Percentiles rank a stretch among this genome's conserved stretches.
These are phyloP conservation scores for Cinara cedri DNA, from an alignment of 2,888 invertebrate genomes.

Conservation along the genomic window DNA sequence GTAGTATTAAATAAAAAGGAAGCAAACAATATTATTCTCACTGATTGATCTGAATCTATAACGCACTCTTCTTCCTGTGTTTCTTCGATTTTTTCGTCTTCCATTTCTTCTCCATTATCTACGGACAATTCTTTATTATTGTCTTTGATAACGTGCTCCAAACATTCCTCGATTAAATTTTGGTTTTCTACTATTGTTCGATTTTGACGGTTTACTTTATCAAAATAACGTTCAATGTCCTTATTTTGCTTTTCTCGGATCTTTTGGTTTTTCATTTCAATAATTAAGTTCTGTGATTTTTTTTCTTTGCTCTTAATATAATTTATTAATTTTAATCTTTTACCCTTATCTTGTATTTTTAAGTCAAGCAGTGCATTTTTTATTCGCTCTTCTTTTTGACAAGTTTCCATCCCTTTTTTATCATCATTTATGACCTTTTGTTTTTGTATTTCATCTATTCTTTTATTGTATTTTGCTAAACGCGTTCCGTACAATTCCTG, in stretches of 20 bases:
- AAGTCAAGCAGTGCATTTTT: neutral
- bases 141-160: neutral
- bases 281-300: neutral
- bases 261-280: neutral
- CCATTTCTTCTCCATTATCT: neutral
- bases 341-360: neutral
- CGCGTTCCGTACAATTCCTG: neutral
- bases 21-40: neutral
- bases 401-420: neutral
- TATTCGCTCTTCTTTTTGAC: neutral
- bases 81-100: neutral
- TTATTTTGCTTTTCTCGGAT: neutral
- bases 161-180: neutral
- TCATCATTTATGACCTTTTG: neutral
- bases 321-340: neutral
- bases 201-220: slow-evolving; percentile 2
- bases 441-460: neutral
- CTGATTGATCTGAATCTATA: neutral
- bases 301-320: neutral
- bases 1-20: neutral
- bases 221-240: slow-evolving; percentile 2
- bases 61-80: neutral
- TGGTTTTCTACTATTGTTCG: neutral
- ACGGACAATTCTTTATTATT: neutral
- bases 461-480: slow-evolving; percentile 7